Conservation (phyloP, 2,797 vertebrate genomes). For the Poeciliopsis infans region DNA sequence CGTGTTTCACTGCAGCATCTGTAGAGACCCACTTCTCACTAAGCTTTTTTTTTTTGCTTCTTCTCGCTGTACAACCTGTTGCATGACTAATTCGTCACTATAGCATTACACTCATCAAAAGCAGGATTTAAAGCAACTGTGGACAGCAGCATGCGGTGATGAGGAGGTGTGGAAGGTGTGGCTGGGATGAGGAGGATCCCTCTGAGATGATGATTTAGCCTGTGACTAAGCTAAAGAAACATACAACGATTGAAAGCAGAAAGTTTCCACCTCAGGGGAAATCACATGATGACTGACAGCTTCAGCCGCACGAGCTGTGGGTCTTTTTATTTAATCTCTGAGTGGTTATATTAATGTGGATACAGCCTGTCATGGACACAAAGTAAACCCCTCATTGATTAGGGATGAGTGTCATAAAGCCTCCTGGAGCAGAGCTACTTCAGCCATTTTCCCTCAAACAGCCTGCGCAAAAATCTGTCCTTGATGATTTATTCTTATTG, state of each 20-base stretch:
- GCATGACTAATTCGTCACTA: slow-evolving; percentile 47
- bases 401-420: slow-evolving; percentile 26
- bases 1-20: slow-evolving; percentile 34
- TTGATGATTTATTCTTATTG: slow-evolving; percentile 9
- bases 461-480: not conserved
- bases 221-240: slow-evolving; percentile 22
- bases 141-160: slow-evolving; percentile 12
- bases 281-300: slow-evolving; percentile 18
- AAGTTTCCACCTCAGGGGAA: slow-evolving; percentile 34
- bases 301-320: not conserved
- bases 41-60: slow-evolving; percentile 19
- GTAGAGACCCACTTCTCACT: slow-evolving; percentile 23
- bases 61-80: slow-evolving; percentile 52
- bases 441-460: slow-evolving; percentile 18
- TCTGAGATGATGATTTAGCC: slow-evolving; percentile 17
- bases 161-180: slow-evolving; percentile 47
- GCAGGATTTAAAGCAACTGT: slow-evolving; percentile 31
- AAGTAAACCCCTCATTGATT: slow-evolving; percentile 36
- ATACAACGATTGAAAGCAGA: slow-evolving; percentile 2
- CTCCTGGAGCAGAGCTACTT: slow-evolving; percentile 23
- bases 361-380: not conserved
- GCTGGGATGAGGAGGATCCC: slow-evolving; percentile 33
- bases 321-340: slow-evolving; percentile 6
- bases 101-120: slow-evolving; percentile 38
- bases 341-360: slow-evolving; percentile 33